Percentiles rank a stretch among this genome's conserved stretches.
Conservation (phyloP, 2,888 invertebrate species). For the Cantharis nigra region DNA sequence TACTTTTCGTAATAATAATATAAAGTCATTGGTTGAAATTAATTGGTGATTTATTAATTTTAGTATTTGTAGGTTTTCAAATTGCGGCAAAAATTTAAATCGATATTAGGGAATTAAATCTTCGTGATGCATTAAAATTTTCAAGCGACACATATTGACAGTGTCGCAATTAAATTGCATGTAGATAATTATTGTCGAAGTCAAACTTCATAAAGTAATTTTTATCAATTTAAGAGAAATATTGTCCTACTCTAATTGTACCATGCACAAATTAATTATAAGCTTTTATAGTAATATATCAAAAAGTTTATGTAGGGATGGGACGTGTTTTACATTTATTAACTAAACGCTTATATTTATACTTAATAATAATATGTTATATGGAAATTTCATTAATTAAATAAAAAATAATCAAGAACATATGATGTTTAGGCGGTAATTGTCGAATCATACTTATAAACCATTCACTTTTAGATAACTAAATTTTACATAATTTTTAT, state of each 20-base stretch:
- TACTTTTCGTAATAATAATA: not conserved
- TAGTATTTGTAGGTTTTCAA: not conserved
- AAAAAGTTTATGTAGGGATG: constrained; percentile 41
- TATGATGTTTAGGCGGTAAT: constrained; percentile 10
- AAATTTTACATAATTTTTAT: not conserved
- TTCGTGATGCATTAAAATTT: not conserved
- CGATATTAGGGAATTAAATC: not conserved
- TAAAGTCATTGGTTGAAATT: not conserved
- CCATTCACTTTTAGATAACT: not conserved
- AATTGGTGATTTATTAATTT: not conserved
- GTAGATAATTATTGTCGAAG: not conserved
- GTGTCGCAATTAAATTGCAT: not conserved
- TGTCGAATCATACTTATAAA: constrained; percentile 1
- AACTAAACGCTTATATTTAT: constrained; percentile 33
- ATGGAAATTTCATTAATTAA: constrained; percentile 14
- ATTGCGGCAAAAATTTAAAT: not conserved
- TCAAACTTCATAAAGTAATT: not conserved
- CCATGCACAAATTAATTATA: constrained; percentile 53
- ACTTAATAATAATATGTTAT: constrained; percentile 15
- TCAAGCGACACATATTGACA: not conserved
- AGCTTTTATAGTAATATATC: constrained; percentile 41
- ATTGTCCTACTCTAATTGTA: constrained; percentile 35
- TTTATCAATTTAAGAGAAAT: constrained; percentile 9
- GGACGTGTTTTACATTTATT: constrained; percentile 33
- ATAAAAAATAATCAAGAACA: constrained; percentile 9